Percentiles rank a stretch among this genome's conserved stretches.
Conservation (phyloP, 2,888 invertebrate species). For the Neoitamus cyanurus region DNA sequence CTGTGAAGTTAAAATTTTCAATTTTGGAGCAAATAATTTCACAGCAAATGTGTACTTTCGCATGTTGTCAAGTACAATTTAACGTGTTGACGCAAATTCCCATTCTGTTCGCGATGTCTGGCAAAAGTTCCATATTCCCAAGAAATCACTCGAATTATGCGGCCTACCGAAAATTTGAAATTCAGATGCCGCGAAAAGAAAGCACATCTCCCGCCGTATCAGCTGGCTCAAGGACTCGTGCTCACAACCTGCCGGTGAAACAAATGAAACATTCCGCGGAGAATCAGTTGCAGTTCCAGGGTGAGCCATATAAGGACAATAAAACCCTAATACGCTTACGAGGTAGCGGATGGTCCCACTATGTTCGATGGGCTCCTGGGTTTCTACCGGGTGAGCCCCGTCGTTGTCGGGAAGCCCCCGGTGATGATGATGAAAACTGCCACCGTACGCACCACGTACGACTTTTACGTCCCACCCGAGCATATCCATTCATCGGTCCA, state of each 20-base stretch:
- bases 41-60: not conserved
- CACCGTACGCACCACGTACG: slow-evolving; percentile 4
- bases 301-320: not conserved
- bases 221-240: not conserved
- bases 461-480: not conserved
- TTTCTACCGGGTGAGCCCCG: not conserved
- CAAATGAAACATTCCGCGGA: not conserved
- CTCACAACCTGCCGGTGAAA: not conserved
- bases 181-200: not conserved
- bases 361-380: not conserved
- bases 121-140: not conserved
- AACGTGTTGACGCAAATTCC: not conserved
- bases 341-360: not conserved
- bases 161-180: not conserved
- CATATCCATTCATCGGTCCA: not conserved
- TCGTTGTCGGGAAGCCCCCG: not conserved
- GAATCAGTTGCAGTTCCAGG: not conserved
- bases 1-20: too few relatives aligned
- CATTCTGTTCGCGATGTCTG: not conserved
- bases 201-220: not conserved
- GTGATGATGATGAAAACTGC: not conserved
- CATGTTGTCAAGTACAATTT: not conserved
- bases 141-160: not conserved
- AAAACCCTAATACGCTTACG: slow-evolving; percentile 17
- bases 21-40: too few relatives aligned